Percentiles rank a stretch among this genome's conserved stretches.
These are phyloP conservation scores for Diloba caeruleocephala DNA, from an alignment of 2,888 invertebrate species.

Conservation along the genomic window DNA sequence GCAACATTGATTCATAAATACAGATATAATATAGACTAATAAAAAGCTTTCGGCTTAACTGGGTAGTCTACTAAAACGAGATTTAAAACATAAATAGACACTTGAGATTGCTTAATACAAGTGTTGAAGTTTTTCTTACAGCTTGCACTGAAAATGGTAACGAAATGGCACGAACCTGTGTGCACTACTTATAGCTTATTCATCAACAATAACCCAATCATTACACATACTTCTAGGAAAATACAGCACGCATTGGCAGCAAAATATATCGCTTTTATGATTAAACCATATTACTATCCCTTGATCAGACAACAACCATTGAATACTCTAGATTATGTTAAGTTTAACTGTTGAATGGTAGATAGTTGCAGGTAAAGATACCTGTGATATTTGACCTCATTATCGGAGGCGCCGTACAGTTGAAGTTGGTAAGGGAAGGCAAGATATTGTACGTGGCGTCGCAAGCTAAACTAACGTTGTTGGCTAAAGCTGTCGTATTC, in stretches of 20 bases:
- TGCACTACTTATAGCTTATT: conserved; percentile 5
- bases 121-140: conserved; percentile 2
- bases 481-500: conserved; percentile 22
- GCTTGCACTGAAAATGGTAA: conserved; percentile 22
- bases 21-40: conserved; percentile 23
- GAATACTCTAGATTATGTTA: conserved; percentile 16
- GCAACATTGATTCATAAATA: conserved; percentile 31
- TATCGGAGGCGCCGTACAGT: conserved; percentile 61
- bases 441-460: conserved; percentile 44
- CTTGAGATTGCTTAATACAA: conserved; percentile 45
- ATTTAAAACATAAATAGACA: conserved; percentile 9
- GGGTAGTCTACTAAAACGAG: background rate
- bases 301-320: conserved; percentile 8
- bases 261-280: too few relatives aligned
- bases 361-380: conserved; percentile 65
- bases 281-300: conserved; percentile 11
- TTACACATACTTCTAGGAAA: conserved; percentile 9
- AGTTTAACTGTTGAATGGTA: conserved; percentile 58
- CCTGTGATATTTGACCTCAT: conserved; percentile 54
- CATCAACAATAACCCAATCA: background rate
- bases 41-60: conserved; percentile 4
- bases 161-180: conserved; percentile 41
- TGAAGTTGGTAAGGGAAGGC: conserved; percentile 51
- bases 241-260: too few relatives aligned
- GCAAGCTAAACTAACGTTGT: conserved; percentile 57